Base-by-base conservation (phyloP, 2,888 invertebrate genomes). In the Hirtodrosophila trivittata region DNA sequence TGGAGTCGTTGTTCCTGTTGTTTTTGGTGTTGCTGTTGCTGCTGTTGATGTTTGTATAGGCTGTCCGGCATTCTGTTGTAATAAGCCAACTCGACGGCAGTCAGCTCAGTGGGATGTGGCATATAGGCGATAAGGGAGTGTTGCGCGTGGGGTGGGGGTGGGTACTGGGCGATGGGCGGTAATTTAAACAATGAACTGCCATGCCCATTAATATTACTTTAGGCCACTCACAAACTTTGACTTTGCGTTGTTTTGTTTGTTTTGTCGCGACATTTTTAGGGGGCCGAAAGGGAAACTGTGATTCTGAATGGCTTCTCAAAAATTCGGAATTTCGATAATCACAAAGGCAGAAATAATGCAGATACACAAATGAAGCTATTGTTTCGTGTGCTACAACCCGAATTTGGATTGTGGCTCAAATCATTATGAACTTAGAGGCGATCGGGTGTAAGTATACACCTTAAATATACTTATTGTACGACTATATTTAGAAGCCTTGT, bases 141-240 rank as follows among this genome's bases (percentile, higher is more conserved):
- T 41, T 35, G 9, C 12, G 25, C 1, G 13, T 37, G n/a, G 21
- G 37, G 8, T 1, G 12, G 9, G 18, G 26, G 21, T 3, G 7
- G 5, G 13, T 14, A 18, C 18, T 18, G 33, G 25, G 16, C 26
- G 13, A 7, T 38, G 14, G 43, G 70, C 63, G 65, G 63, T 72
- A 77, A 82, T 82, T 75, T 85, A 80, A 80, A 77, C 80, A 80
- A 85, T 80, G 76, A 82, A 80, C 80, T 78, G 83, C 86, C 83
- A 75, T 62, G 66, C 64, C 75, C 80, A 85, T 80, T 85, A 75
- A 80, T 85, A 78, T 82, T 66, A 78, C 78, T 85, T 82, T 62
- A 55, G 78, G 72, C 66, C 64, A 80, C 66, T 82, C 55, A 45
- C 68, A 66, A 80, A 75, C 78, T 85, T 77, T 65, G 77, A 68